Base-by-base conservation (phyloP, 2,797 vertebrate genomes). In the Tapera naevia region DNA sequence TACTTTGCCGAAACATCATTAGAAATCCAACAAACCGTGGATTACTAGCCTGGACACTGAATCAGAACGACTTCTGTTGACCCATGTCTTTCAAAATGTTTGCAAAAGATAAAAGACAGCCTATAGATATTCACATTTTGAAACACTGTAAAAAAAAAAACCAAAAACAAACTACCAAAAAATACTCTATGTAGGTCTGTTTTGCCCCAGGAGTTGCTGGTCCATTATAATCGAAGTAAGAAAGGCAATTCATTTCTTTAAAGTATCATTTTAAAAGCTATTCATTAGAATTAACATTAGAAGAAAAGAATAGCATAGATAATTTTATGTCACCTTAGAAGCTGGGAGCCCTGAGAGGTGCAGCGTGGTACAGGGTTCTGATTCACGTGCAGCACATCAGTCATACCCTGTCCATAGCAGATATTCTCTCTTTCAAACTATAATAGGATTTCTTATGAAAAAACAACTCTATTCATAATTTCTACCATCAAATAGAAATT, bases 351-450 rank as follows among this genome's bases (percentile, higher is more conserved):
- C 11, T 23, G 39, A 37, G 21, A 13, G 4, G 10, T 14, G 19
- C 12, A 69, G 7, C 37, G 65, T 46, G 0, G 1, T 73, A 46
- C 1, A 69, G 32, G 19, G 61, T 12, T 39, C 30, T 57, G 30
- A 76, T 7, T 9, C 32, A 48, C 0, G 0, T 23, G 13, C 15
- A 60, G 11, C 12, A 61, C 28, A 45, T 7, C 15, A 11, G 17
- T 9, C 11, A 81, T 53, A 79, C 21, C 5, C 16, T 39, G 7
- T 30, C 54, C 46, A 41, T 8, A 56, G 15, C 24, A 56, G 24
- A 45, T 13, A 32, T 9, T 72, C 4, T 65, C 12, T 61, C 33
- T 28, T 67, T 58, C 33, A 75, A 61, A 18, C 3, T 62, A 25
- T 21, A 50, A 50, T 7, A 56, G 17, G 13, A 30, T 56, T 78